Evolutionary conservation across 2,888 invertebrate species (phyloP).

Genomic region (Acronicta leporina): DNA sequence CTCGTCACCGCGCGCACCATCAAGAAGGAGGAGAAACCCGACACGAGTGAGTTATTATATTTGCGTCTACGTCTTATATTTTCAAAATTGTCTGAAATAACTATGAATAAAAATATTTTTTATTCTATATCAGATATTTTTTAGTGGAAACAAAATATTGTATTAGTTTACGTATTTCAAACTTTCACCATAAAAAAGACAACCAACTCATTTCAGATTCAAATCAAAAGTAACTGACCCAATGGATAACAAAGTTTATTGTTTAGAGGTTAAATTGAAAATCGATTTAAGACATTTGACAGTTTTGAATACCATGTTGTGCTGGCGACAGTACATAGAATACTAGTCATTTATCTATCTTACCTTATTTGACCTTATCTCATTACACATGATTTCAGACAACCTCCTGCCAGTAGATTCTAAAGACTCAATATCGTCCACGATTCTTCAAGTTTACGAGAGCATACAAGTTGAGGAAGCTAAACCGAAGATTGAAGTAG

Average conservation of each 20-base stretch:
- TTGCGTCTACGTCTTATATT: background rate
- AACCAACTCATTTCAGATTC: background rate
- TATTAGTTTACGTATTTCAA: too few species aligned
- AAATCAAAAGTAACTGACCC: too few species aligned
- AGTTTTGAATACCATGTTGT: too few species aligned
- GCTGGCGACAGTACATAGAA: too few species aligned
- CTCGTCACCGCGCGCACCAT: conserved; percentile 78
- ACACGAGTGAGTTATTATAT: conserved; percentile 64
- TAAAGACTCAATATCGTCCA: conserved; percentile 72
- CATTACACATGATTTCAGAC: conserved; percentile 56
- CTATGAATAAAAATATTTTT: too few species aligned
- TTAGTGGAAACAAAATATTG: too few species aligned
- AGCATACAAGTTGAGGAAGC: conserved; percentile 67
- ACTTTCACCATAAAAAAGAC: too few species aligned
- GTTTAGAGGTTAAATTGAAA: too few species aligned
- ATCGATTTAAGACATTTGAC: too few species aligned
- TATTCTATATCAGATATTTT: too few species aligned
- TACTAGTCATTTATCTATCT: background rate
- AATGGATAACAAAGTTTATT: too few species aligned
- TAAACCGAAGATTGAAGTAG: conserved; percentile 81
- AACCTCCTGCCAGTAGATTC: conserved; percentile 72
- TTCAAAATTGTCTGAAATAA: too few species aligned
- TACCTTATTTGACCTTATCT: background rate
- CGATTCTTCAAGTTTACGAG: conserved; percentile 76
- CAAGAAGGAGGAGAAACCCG: conserved; percentile 81